Evolutionary conservation across 2,888 invertebrate genomes (phyloP), one percentile per base, ranked within the genome.

Genomic region (Carcina quercana): DNA sequence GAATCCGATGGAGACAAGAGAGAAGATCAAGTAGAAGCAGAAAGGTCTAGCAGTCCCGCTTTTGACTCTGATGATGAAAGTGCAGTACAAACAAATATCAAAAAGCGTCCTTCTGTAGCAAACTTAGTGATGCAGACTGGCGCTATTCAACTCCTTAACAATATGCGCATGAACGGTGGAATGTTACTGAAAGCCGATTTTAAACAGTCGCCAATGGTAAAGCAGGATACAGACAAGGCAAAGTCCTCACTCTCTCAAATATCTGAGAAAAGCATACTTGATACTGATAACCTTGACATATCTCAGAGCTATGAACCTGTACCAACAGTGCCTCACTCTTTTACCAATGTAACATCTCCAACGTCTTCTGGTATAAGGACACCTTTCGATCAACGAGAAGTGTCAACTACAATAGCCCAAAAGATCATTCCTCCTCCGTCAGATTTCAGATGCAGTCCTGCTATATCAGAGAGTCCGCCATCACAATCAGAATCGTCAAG

Each of bases 11-110:
- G 65, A 30, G 82, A 83, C 25, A 85, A 76, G 40, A 84, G 69
- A 57, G 76, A 83, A 59, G 75, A 74, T 45, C 82, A 79, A 43
- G 74, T 83, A 6, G 87, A 91, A 58, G 85, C 89, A 21, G 91
- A 94, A 61, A 86, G 96, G 24, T 96, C 96, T 0, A 96, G 96
- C 56, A 96, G 96, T 63, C 90, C 95, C 1, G 95, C 95, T 0
- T 97, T 97, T 62, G 97, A 97, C 53, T 97, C 97, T 0, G 97
- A 97, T 60, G 96, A 97, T 40, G 97, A 97, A 56, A 92, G 92
- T 40, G 89, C 89, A 0, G 86, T 87, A 0, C 88, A 86, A 40
- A 73, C 84, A 1, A 86, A 85, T 34, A 53, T 80, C 1, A 86
- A 87, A 41, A 90, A 90, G 56, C 78, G 89, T 25, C 87, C 89